Evolutionary conservation across 2,797 vertebrate species (phyloP), one percentile per base, ranked within the genome.

Genomic region (Cyprinella venusta): DNA sequence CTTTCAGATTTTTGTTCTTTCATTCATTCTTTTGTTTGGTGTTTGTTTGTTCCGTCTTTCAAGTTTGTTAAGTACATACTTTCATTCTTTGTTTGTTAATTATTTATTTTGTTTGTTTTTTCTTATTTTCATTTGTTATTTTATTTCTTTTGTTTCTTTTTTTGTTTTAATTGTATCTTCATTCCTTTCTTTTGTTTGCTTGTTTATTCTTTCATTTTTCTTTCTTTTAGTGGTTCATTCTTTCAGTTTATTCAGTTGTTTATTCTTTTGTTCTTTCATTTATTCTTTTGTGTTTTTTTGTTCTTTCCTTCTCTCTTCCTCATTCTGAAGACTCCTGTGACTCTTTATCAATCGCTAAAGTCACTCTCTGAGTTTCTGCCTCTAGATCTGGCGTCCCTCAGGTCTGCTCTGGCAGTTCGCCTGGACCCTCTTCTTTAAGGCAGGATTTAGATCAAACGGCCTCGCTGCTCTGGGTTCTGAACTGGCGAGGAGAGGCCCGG

Each of bases 381-480:
- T 65, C 40, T 82, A n/a, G 12, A 54, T 67, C 45, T 75, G 45
- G 45, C 33, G 63, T 76, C 36, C 16, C 36, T 36, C 48, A 68
- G 26, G 24, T 67, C 71, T 67, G 16, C 33, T 24, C 33, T 69
- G 65, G 64, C 18, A 74, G 38, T n/a, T 61, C 48, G 48, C 64
- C 72, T 52, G 78, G 71, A 63, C 78, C 75, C 68, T 81, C 92
- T 82, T 72, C 71, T 76, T 94, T 93, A 91, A 94, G 91, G 65
- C 71, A 69, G 79, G 24, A 48, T 65, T 74, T 93, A 95, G 94
- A 94, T 95, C 95, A 95, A 95, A 96, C 91, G 88, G 91, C 88
- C 76, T 89, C 36, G 0, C 65, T 77, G 19, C 52, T 79, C 33
- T 61, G 7, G 38, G 69, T 75, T 74, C 77, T 75, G 24, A 91